Conservation (phyloP, 2,888 invertebrate species). For the Tipula lateralis region DNA sequence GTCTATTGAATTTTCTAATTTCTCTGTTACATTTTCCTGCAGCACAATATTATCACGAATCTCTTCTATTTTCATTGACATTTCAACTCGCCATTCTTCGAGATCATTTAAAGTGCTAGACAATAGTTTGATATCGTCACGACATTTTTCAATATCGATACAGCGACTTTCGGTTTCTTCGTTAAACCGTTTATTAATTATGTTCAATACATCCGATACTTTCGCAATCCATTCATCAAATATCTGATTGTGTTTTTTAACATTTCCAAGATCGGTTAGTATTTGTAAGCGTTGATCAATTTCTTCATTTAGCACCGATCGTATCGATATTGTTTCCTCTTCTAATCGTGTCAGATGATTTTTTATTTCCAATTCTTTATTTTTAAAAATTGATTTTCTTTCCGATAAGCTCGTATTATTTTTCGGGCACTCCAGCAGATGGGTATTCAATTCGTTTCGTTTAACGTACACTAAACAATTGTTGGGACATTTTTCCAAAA, state of each 20-base stretch:
- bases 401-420: background rate
- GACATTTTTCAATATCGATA: constrained; percentile 54
- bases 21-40: constrained; percentile 33
- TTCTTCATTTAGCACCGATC: constrained; percentile 47
- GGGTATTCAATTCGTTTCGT: constrained; percentile 58
- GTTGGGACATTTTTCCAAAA: constrained; percentile 65
- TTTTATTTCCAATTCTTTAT: constrained; percentile 34
- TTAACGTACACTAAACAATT: constrained; percentile 67
- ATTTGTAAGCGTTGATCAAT: constrained; percentile 47
- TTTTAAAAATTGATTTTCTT: background rate
- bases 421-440: constrained; percentile 51
- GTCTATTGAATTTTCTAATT: constrained; percentile 28
- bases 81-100: constrained; percentile 33
- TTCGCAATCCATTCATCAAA: constrained; percentile 45
- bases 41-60: constrained; percentile 29
- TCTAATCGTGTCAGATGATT: constrained; percentile 42
- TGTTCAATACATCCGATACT: constrained; percentile 46
- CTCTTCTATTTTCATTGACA: constrained; percentile 32
- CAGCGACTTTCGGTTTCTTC: constrained; percentile 52
- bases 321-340: constrained; percentile 41
- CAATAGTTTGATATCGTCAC: constrained; percentile 49
- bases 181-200: constrained; percentile 51
- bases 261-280: constrained; percentile 47
- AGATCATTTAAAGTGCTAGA: background rate
- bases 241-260: constrained; percentile 46